Evolutionary conservation across 2,113 vertebrate species (phyloP).

Genomic region (Brienomyrus longianalis): DNA sequence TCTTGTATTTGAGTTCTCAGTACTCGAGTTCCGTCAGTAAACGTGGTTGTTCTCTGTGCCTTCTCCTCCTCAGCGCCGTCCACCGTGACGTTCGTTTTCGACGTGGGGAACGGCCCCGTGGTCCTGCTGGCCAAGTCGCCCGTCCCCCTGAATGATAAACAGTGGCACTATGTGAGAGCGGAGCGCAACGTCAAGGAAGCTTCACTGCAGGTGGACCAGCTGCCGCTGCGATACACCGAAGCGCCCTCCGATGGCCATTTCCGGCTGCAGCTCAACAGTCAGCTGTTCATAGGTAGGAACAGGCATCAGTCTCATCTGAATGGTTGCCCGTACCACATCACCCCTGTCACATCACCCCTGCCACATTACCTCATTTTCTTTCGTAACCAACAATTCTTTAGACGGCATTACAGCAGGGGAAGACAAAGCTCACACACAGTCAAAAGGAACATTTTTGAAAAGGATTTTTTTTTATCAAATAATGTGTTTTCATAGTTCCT

Average conservation of each 20-base stretch:
- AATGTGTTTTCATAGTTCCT: neutral
- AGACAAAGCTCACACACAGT: neutral
- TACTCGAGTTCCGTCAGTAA: neutral
- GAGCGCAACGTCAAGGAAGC: slow-evolving; percentile 76
- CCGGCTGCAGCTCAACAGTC: slow-evolving; percentile 70
- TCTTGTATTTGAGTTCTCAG: neutral
- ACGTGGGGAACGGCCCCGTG: slow-evolving; percentile 70
- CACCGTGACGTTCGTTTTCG: slow-evolving; percentile 67
- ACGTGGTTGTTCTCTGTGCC: neutral
- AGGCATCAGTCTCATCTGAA: neutral
- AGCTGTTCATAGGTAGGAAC: slow-evolving; percentile 74
- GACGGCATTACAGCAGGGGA: neutral
- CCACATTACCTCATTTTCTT: neutral
- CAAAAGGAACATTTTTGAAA: too few species aligned
- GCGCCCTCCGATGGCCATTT: slow-evolving; percentile 63
- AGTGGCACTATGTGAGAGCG: slow-evolving; percentile 69
- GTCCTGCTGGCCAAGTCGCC: slow-evolving; percentile 61
- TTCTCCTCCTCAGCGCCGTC: slow-evolving; percentile 56
- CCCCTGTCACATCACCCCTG: neutral
- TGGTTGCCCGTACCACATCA: neutral
- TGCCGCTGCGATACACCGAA: slow-evolving; percentile 59
- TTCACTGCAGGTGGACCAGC: slow-evolving; percentile 69
- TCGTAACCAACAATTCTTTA: neutral
- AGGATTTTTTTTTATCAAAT: neutral
- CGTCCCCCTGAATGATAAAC: slow-evolving; percentile 69